Base-by-base conservation (phyloP, 2,113 vertebrate genomes). In the Passer montanus region DNA sequence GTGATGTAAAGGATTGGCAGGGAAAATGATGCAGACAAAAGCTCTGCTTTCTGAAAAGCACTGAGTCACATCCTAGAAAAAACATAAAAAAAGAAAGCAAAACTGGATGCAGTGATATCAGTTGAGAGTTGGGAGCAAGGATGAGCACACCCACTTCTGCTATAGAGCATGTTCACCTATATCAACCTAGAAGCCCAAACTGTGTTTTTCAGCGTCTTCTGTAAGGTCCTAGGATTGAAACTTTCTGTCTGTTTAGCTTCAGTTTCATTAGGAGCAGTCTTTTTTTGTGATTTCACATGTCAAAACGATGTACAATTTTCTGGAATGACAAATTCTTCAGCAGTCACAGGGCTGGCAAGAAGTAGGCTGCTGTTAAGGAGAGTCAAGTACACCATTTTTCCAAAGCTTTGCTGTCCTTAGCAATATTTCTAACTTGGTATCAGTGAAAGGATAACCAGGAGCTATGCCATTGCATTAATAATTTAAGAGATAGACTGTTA, bases 1-100 rank as follows among this genome's bases (percentile, higher is more conserved):
- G 95, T 96, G 95, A 97, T 90, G 62, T 92, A 92, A 90, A 90
- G 86, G 92, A 94, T 82, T 96, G 95, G 92, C 94, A 96, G 80
- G 46, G 84, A 96, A 84, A 95, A 92, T 73, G 90, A 92, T 94
- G 77, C 80, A 93, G 83, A 96, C 91, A 97, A 95, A 97, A 43
- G 52, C 87, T 84, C n/a, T 72, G 83, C 79, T 92, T 93, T 95
- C 68, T 95, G 92, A 96, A 97, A 95, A 96, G 92, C 95, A 96
- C 83, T 95, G 93, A 96, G 83, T 97, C 96, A 96, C 73, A 87
- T 94, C 92, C 90, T 87, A 86, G 82, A 72, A 90, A 77, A 95
- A 96, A 21, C 24, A 35, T n/a, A 75, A 92, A 93, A 88, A 86
- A 84, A 49, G 44, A 58, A 92, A 76, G 56, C 39, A 90, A 90